These are phyloP conservation scores for Thinocorus orbignyianus DNA, from an alignment of 2,113 vertebrate species.

Conservation along the genomic window DNA sequence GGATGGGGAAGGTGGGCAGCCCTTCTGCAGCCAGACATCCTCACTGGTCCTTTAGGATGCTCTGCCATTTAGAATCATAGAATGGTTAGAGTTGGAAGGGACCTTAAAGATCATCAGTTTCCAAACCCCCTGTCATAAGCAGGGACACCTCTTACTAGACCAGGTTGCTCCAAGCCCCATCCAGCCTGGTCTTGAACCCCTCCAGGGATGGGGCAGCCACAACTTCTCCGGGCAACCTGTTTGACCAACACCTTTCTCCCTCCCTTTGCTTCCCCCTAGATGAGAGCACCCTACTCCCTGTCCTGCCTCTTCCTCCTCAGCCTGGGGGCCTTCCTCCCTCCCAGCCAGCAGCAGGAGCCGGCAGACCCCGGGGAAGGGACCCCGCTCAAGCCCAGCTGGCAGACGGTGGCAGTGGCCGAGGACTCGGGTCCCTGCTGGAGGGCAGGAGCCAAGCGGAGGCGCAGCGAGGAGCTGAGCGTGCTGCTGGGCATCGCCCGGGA, in stretches of 20 bases:
- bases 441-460: not conserved
- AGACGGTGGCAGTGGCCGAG: accelerated
- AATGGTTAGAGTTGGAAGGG: too few relatives aligned
- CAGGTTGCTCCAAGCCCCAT: too few relatives aligned
- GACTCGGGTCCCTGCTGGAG: not conserved
- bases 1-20: not conserved
- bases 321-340: slow-evolving; percentile 56
- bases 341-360: not conserved
- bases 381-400: not conserved
- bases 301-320: slow-evolving; percentile 69
- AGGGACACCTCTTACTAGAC: too few relatives aligned
- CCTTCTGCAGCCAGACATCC: not conserved
- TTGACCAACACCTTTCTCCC: accelerated
- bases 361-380: not conserved
- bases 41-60: not conserved
- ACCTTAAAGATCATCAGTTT: too few relatives aligned
- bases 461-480: not conserved
- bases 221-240: too few relatives aligned
- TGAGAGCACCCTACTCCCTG: slow-evolving; percentile 41
- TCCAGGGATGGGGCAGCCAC: too few relatives aligned
- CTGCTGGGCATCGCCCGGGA: slow-evolving; percentile 42
- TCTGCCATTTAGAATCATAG: too few relatives aligned
- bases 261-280: slow-evolving; percentile 42
- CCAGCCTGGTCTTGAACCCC: too few relatives aligned
- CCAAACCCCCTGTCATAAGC: too few relatives aligned